phyloP scores from a whole-genome alignment of 1,140 invertebrate species.

The Heliconius congener region DNA sequence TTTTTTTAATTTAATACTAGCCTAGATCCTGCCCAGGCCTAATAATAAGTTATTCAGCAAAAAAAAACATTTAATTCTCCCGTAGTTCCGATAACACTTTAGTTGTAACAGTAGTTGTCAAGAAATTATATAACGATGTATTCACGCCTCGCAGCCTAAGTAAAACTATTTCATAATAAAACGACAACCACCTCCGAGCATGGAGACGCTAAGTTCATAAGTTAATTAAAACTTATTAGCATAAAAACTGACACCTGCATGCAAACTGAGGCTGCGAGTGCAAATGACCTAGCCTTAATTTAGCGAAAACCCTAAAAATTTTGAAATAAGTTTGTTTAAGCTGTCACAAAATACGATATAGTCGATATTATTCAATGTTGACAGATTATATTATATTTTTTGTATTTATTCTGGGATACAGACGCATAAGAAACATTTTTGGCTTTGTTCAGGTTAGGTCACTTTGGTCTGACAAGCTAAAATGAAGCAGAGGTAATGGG shows the following conservation, averaged over 20 bases:
- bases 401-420: no score
- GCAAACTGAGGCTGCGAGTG: background rate
- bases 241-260: constrained; percentile 23
- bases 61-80: no score
- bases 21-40: no score
- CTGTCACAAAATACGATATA: no score
- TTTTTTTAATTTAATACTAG: no score
- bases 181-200: background rate
- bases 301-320: background rate
- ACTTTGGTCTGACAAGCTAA: constrained; percentile 19
- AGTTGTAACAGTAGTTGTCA: background rate
- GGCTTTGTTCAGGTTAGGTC: background rate
- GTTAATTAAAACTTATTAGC: constrained; percentile 36
- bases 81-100: no score
- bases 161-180: constrained; percentile 10
- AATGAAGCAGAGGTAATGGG: constrained; percentile 36
- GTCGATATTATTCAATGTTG: no score
- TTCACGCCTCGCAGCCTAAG: background rate
- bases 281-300: background rate
- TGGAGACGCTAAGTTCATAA: constrained; percentile 13
- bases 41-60: no score
- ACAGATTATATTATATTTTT: no score
- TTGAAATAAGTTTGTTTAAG: background rate
- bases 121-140: background rate
- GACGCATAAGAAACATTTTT: background rate